Base-by-base conservation (phyloP, 1,140 invertebrate species). In the Cotesia typhae region DNA sequence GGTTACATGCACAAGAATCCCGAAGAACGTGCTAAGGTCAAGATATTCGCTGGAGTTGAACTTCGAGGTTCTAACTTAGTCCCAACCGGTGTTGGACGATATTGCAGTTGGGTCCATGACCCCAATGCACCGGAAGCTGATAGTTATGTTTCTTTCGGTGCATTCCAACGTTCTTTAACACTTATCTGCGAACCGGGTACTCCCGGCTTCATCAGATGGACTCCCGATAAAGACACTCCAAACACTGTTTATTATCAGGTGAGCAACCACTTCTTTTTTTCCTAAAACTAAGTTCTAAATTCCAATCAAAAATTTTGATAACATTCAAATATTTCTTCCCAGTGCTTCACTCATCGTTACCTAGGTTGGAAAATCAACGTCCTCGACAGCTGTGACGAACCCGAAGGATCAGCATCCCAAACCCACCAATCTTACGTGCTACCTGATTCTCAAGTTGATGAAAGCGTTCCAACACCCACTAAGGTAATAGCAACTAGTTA, bases 321-420 rank as follows among this genome's bases (percentile, higher is more conserved):
- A 28, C 28, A 28, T 28, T 47, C 2, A 47, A 47, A 9, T 47
- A 55, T 4, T 4, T 55, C 12, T 55, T 88, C 36, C 36, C 85
- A 97, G 93, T 97, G 96, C 82, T 98, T 93, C 87, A 94, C 94
- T 7, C 95, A 97, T 85, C 93, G 96, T 51, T 92, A 96, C 80
- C 89, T 98, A 68, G 97, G 97, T 47, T 98, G 96, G 95, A 97
- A 96, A 85, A 98, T 98, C 74, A 93, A 96, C 78, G 94, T 98
- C 0, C 89, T 94, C 28, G 95, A 98, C 81, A 84, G 87, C 10
- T 97, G 96, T 79, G 92, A 94, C 60, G 75, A 70, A 38, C 59
- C 4, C n/a, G 47, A 36, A 69, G 75, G 81, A 14, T 82, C 87
- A 1, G 89, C 88, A 9, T 92, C 90, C 53, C 90, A 92, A 75